A percentile compares a stretch with the other conserved stretches of the same genome.
These are phyloP conservation scores for Bursaphelenchus okinawaensis DNA, from an alignment of 2,888 invertebrate genomes.

Conservation along the genomic window DNA sequence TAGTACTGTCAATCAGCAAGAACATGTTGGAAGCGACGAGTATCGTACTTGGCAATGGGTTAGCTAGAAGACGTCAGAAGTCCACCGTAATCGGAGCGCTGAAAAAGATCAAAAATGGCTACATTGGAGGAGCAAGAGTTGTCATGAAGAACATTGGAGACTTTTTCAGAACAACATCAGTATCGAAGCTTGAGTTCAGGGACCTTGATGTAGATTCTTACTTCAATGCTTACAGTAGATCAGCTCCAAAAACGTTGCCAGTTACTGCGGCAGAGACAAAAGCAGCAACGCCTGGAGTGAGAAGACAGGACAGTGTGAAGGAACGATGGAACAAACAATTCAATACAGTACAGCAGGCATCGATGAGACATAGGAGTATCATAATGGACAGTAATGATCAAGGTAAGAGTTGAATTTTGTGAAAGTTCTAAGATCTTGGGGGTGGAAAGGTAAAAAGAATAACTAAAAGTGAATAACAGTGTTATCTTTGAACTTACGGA, in stretches of 20 bases:
- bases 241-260: slow-evolving; percentile 25
- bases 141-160: slow-evolving; percentile 88
- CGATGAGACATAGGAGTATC: slow-evolving; percentile 55
- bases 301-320: slow-evolving; percentile 44
- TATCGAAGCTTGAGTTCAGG: slow-evolving; percentile 77
- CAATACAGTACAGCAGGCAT: slow-evolving; percentile 45
- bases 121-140: slow-evolving; percentile 93
- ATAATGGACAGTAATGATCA: slow-evolving; percentile 52
- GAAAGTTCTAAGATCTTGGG: neutral
- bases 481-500: slow-evolving; percentile 9
- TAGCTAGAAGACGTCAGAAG: slow-evolving; percentile 16
- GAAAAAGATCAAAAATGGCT: slow-evolving; percentile 94
- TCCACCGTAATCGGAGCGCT: slow-evolving; percentile 82
- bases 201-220: slow-evolving; percentile 30
- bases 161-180: slow-evolving; percentile 92
- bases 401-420: slow-evolving; percentile 23
- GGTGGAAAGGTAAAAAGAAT: neutral
- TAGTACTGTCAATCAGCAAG: slow-evolving; percentile 74
- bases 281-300: neutral
- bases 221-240: neutral
- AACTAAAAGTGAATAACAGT: neutral
- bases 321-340: slow-evolving; percentile 43
- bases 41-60: slow-evolving; percentile 14
- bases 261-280: neutral
- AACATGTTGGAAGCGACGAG: slow-evolving; percentile 61